Evolutionary conservation across 2,113 vertebrate species (phyloP), one percentile per base, ranked within the genome.

Genomic region (Anguilla rostrata): DNA sequence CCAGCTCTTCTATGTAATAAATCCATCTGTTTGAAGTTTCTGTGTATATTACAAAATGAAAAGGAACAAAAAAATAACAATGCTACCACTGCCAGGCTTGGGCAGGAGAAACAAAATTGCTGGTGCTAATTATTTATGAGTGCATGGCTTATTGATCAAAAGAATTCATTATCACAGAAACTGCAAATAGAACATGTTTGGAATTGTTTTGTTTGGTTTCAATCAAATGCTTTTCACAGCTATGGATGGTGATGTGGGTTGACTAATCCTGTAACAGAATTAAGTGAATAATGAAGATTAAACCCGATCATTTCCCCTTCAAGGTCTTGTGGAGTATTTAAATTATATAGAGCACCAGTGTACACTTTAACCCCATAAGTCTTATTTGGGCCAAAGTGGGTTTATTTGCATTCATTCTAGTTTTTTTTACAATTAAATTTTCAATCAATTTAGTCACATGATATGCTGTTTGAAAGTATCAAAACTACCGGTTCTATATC

Each of bases 121-220:
- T 34, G 49, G 9, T 85, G 39, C 84, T 85, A 86, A 86, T 86
- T 71, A 82, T 79, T 81, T 29, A 29, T 53, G 79, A 71, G 41
- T 82, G 85, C 40, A 43, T 41, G 79, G 71, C 39, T 86, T 86
- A 86, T 86, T 46, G 80, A 71, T 86, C 80, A 86, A 63, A 86
- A 82, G 53, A 86, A 86, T 71, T 71, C 39, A 82, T 82, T 82
- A 85, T 15, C 7, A 39, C 79, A 15, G 57, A 39, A 39, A 34
- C 81, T 14, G 60, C 79, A 63, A 41, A 86, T 7, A 57, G 57
- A 82, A 7, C n/a, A 49, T 49, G 56, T 39, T 82, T 46, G 34
- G 79, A 66, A 39, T 8, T 6, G 57, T 66, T 11, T 41, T 41
- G 20, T 85, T 80, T 81, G 34, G 34, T 39, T 2, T 5, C 40